A percentile compares a stretch with the other conserved stretches of the same genome.
phyloP scores from a whole-genome alignment of 1,140 invertebrate species.

The Formica exsecta region DNA sequence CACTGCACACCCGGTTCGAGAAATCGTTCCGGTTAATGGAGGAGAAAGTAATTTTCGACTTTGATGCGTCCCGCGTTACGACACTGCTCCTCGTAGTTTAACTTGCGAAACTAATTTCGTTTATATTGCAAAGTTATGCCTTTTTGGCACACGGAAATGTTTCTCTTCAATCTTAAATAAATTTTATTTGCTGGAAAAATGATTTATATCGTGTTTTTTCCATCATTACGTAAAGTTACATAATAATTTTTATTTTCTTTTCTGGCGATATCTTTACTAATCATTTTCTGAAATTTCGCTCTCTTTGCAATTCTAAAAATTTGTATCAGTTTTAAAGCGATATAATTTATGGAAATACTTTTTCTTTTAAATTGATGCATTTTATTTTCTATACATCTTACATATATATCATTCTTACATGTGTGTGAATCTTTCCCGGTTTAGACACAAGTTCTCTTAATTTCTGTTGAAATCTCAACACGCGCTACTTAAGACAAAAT shows the following conservation, averaged over 20 bases:
- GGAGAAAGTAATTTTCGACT: constrained; percentile 60
- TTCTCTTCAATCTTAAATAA: not conserved
- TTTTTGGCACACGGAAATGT: constrained; percentile 10
- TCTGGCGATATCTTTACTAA: not conserved
- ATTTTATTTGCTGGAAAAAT: not conserved
- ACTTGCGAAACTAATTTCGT: constrained; percentile 32
- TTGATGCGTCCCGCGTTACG: constrained; percentile 23
- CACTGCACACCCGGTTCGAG: constrained; percentile 22
- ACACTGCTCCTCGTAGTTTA: constrained; percentile 13
- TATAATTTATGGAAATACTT: not conserved
- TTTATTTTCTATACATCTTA: not conserved
- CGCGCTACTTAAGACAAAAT: constrained; percentile 8
- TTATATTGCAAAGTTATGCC: constrained; percentile 21
- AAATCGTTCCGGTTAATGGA: constrained; percentile 52
- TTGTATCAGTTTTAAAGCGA: not conserved
- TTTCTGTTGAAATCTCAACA: constrained; percentile 4
- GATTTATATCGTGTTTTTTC: constrained; percentile 14
- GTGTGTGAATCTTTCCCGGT: not conserved
- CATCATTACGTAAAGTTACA: not conserved
- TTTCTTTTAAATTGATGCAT: not conserved
- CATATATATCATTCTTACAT: not conserved
- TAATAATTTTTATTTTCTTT: not conserved
- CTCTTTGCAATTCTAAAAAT: not conserved
- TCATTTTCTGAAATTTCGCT: not conserved
- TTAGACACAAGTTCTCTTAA: not conserved